Percentiles rank a stretch among this genome's conserved stretches.
phyloP scores from a whole-genome alignment of 2,888 invertebrate species.

The Sceliomorpha sp. region DNA sequence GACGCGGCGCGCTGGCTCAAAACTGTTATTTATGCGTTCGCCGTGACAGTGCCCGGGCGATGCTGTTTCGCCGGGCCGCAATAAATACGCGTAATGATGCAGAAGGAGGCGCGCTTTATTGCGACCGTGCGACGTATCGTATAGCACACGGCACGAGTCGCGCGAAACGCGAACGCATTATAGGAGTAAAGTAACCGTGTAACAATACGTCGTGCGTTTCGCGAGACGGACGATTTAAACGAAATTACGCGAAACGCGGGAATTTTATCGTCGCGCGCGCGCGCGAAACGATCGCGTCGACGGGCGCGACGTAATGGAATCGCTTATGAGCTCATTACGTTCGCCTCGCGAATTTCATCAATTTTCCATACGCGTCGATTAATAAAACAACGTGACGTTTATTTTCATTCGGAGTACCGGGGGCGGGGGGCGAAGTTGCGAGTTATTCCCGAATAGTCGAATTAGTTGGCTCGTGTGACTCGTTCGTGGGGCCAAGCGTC shows the following conservation, averaged over 20 bases:
- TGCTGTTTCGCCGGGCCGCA: conserved; percentile 60
- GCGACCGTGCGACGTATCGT: conserved; percentile 4
- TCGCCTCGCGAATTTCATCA: no score
- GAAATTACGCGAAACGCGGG: not conserved
- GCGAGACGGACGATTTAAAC: not conserved
- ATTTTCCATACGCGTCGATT: no score
- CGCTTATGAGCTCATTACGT: no score
- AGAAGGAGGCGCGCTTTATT: conserved; percentile 44
- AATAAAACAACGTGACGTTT: no score
- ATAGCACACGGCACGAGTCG: conserved; percentile 1
- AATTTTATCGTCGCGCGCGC: no score
- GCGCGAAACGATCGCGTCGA: no score
- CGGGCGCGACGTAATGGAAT: no score
- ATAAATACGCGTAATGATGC: conserved; percentile 70
- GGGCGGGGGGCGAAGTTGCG: no score
- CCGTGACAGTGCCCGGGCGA: conserved; percentile 44
- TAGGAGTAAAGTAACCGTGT: no score
- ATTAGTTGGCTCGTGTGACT: conserved; percentile 1
- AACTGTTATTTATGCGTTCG: conserved; percentile 66
- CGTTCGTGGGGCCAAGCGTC: conserved; percentile 16
- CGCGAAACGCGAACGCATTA: not conserved
- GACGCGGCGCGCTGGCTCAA: conserved; percentile 45
- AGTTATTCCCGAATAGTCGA: not conserved
- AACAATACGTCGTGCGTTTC: not conserved
- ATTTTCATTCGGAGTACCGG: no score